Conservation (phyloP, 2,888 invertebrate species). For the Sinotaia quadrata region DNA sequence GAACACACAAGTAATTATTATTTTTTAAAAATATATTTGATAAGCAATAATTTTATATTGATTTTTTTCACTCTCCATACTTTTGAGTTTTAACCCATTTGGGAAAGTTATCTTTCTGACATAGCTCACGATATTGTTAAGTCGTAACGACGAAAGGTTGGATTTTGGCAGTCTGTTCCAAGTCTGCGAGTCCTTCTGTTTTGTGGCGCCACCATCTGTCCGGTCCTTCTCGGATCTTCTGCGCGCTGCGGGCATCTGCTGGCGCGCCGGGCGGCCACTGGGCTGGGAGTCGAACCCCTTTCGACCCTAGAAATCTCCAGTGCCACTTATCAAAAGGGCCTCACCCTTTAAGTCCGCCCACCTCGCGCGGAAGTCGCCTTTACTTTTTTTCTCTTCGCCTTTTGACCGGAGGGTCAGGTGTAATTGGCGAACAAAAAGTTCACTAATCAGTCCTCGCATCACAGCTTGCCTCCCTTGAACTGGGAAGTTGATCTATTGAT, state of each 20-base stretch:
- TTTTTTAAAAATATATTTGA: no score
- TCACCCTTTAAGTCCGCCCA: neutral
- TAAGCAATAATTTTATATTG: no score
- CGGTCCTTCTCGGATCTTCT: neutral
- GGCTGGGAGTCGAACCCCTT: neutral
- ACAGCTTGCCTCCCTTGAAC: no score
- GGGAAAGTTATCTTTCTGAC: no score
- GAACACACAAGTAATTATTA: no score
- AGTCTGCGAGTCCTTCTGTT: slow-evolving; percentile 19
- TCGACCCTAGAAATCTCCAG: neutral
- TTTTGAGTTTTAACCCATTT: no score
- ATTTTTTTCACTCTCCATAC: no score
- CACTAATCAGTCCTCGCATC: no score
- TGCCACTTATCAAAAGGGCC: neutral
- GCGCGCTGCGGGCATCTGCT: slow-evolving; percentile 4
- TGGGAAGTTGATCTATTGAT: no score
- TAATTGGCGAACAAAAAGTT: slow-evolving; percentile 18
- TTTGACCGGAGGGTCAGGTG: slow-evolving; percentile 16
- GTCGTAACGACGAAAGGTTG: no score
- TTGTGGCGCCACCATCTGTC: slow-evolving; percentile 17
- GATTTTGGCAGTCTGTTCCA: neutral
- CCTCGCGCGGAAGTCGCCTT: neutral
- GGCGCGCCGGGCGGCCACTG: slow-evolving; percentile 4
- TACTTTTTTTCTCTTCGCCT: neutral
- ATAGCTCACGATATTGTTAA: no score